Percentiles rank a stretch among this genome's conserved stretches.
Conservation (phyloP, 2,888 invertebrate genomes). For the Dynastes maya region DNA sequence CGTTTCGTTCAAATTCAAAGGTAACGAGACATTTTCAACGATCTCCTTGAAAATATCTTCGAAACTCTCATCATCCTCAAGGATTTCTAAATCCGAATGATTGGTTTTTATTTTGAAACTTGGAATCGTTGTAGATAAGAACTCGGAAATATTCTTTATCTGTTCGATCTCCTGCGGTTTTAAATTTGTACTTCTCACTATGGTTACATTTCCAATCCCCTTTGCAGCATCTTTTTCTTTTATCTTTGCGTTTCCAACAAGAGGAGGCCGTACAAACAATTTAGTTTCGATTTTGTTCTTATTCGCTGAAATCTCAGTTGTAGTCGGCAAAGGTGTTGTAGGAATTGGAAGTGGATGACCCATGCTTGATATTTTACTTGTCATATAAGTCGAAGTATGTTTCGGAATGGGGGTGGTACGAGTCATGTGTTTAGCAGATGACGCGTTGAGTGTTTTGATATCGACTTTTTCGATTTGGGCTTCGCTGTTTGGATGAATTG, state of each 20-base stretch:
- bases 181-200: conserved; percentile 50
- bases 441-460: conserved; percentile 48
- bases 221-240: neutral
- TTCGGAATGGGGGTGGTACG: conserved; percentile 32
- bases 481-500: conserved; percentile 50
- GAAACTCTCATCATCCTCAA: conserved; percentile 51
- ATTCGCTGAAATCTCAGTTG: conserved; percentile 47
- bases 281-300: conserved; percentile 49
- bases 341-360: conserved; percentile 55
- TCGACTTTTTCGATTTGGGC: conserved; percentile 48
- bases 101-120: conserved; percentile 38
- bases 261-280: conserved; percentile 50
- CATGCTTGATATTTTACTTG: conserved; percentile 38
- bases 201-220: conserved; percentile 27
- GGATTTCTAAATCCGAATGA: conserved; percentile 51
- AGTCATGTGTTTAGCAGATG: neutral
- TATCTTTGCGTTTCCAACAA: neutral
- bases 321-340: conserved; percentile 48
- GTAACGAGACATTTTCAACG: conserved; percentile 56
- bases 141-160: conserved; percentile 52
- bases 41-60: conserved; percentile 61
- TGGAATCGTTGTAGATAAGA: conserved; percentile 51
- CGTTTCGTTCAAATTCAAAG: conserved; percentile 42
- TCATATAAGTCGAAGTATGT: conserved; percentile 29
- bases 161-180: conserved; percentile 52